Evolutionary conservation across 1,140 invertebrate genomes (phyloP), one percentile per base, ranked within the genome.

Genomic region (Drosophila ercepeae): DNA sequence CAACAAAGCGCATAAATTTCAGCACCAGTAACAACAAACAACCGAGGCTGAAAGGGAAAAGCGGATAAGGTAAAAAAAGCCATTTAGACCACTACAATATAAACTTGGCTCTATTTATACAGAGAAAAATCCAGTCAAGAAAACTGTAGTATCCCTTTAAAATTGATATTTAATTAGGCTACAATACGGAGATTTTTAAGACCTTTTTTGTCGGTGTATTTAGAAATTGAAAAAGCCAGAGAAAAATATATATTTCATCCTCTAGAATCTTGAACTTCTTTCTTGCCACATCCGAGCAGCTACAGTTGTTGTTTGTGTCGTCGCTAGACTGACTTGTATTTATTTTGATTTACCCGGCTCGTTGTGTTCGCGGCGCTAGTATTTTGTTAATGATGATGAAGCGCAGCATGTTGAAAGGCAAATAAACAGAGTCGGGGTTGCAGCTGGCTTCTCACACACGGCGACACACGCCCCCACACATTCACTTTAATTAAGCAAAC

Each of bases 321-420:
- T 58, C 27, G 34, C 23, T 44, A 32, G 14, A 29, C 25, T 72
- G n/a, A n/a, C n/a, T 21, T 60, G 45, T 88, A 82, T 86, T 86
- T 86, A 79, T 88, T 86, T 86, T 86, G 82, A 81, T 82, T 84
- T 84, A 58, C 54, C 53, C 45, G 41, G 25, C 50, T 74, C 46
- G 67, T 61, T 59, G 65, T 48, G 55, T 59, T 55, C 41, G 21
- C 46, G 73, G 57, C 51, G 73, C 67, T 77, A 52, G 48, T 78
- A 77, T 83, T 83, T 75, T 59, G 65, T 78, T 88, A 88, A 88
- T 88, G 82, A 88, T 88, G 82, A 88, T 88, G 82, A 88, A 88
- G 82, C 82, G 82, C 82, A 71, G 73, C 69, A 76, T 75, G 82
- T 78, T 88, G 77, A 86, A 86, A 86, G 82, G 34, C 57, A 86